Evolutionary conservation across 2,113 vertebrate species (phyloP), one percentile per base, ranked within the genome.

Genomic region (Varanus salvator): DNA sequence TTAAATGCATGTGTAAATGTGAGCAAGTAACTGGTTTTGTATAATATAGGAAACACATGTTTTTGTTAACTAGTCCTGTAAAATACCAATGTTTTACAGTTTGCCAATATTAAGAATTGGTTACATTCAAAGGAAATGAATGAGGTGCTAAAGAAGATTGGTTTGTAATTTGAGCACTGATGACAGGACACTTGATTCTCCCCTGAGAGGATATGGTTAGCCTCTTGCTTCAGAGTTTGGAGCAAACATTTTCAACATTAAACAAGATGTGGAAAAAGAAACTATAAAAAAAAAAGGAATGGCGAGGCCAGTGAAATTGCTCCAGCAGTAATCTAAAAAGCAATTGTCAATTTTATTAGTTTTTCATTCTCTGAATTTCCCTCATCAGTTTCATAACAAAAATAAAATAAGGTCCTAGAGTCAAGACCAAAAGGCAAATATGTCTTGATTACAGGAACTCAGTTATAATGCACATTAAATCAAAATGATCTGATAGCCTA

Each of bases 181-280:
- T 93, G 95, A 96, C 93, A 96, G 94, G 94, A 95, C 94, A 95
- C 95, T 94, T 91, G 95, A 94, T 95, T 94, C 93, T 69, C 91
- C 91, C 90, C 50, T 8, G 92, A 94, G 91, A 91, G 92, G 81
- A 94, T 52, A 92, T 80, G 88, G 88, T 94, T 84, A 86, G 85
- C 72, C 81, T 91, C 87, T 91, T 91, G 84, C 92, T 90, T 96
- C 87, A 92, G 91, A 92, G 91, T 88, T 92, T 66, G 82, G 88
- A n/a, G 19, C 14, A 81, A 14, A 68, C 14, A 8, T 94, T 95
- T 91, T 91, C 80, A 94, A 88, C 81, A 64, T 93, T 94, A 91
- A 90, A 52, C 52, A 92, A 92, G 91, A 72, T 34, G 84, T 93
- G 92, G 78, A 92, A 94, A 44, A 93, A 89, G 89, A 93, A 90